Evolutionary conservation across 2,797 vertebrate genomes (phyloP).

Genomic region (Streptopelia turtur): DNA sequence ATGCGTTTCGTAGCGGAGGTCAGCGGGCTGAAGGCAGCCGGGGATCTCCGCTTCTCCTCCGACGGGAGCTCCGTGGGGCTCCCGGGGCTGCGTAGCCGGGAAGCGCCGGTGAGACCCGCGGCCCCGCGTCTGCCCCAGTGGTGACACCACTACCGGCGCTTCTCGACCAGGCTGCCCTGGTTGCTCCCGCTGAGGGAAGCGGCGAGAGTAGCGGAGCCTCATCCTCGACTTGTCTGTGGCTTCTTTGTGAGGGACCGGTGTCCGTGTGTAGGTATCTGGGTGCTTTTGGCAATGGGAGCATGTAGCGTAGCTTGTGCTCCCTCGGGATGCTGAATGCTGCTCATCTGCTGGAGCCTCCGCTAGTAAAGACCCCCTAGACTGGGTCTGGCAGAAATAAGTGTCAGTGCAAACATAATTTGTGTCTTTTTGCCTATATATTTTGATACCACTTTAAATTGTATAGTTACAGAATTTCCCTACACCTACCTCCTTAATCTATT

Average conservation of each 20-base stretch:
- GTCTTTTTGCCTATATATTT: background rate
- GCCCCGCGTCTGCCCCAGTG: too few species aligned
- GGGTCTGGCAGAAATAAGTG: background rate
- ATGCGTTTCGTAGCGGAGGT: background rate
- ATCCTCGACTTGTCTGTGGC: rapidly evolving
- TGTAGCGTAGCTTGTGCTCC: background rate
- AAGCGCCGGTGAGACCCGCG: background rate
- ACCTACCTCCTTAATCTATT: background rate
- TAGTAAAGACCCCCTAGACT: background rate
- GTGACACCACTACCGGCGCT: too few species aligned
- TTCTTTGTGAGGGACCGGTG: background rate
- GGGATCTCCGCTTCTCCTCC: background rate
- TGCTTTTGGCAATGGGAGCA: background rate
- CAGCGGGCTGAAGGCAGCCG: background rate
- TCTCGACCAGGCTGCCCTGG: background rate
- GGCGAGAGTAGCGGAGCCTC: background rate
- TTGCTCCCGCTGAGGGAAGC: background rate
- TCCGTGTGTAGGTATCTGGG: background rate
- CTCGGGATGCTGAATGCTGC: background rate
- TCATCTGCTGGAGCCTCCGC: background rate
- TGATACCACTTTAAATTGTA: background rate
- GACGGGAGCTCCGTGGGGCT: background rate
- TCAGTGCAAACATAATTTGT: background rate
- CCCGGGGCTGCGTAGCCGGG: background rate
- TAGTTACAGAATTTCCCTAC: background rate